Evolutionary conservation across 2,888 invertebrate species (phyloP).

Genomic region (Oligia latruncula): DNA sequence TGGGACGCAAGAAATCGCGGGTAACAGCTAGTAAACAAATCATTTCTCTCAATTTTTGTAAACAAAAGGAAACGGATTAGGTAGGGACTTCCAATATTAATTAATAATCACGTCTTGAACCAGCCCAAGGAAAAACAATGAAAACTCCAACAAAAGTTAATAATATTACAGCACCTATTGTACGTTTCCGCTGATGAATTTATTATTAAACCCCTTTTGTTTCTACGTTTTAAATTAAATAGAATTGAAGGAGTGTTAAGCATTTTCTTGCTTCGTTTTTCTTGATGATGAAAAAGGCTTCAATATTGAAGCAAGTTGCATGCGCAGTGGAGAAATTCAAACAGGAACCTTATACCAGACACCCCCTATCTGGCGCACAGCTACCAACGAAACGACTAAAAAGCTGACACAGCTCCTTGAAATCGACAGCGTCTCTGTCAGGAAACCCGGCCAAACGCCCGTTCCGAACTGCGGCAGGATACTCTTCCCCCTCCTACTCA

Average conservation of each 20-base stretch:
- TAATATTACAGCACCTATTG: slow-evolving; percentile 65
- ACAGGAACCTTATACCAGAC: too few species aligned
- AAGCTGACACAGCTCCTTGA: too few species aligned
- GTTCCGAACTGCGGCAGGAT: too few species aligned
- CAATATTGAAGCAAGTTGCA: neutral
- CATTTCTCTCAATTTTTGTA: neutral
- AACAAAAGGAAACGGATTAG: slow-evolving; percentile 2
- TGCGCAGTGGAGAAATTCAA: too few species aligned
- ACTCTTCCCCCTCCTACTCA: too few species aligned
- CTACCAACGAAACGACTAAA: too few species aligned
- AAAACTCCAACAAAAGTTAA: slow-evolving; percentile 57
- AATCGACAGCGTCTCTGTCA: too few species aligned
- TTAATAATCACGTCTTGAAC: slow-evolving; percentile 18
- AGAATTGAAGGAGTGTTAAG: slow-evolving; percentile 30
- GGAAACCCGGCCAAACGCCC: too few species aligned
- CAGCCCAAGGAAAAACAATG: slow-evolving; percentile 40
- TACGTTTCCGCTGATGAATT: slow-evolving; percentile 59
- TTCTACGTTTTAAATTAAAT: slow-evolving; percentile 43
- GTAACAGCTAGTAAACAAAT: neutral
- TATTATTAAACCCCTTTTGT: slow-evolving; percentile 60
- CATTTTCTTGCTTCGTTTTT: slow-evolving; percentile 34
- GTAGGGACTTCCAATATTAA: neutral
- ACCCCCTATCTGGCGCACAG: too few species aligned
- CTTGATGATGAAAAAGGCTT: neutral
- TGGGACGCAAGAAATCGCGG: neutral